Evolutionary conservation across 2,113 vertebrate species (phyloP).

Genomic region (Brienomyrus brachyistius): DNA sequence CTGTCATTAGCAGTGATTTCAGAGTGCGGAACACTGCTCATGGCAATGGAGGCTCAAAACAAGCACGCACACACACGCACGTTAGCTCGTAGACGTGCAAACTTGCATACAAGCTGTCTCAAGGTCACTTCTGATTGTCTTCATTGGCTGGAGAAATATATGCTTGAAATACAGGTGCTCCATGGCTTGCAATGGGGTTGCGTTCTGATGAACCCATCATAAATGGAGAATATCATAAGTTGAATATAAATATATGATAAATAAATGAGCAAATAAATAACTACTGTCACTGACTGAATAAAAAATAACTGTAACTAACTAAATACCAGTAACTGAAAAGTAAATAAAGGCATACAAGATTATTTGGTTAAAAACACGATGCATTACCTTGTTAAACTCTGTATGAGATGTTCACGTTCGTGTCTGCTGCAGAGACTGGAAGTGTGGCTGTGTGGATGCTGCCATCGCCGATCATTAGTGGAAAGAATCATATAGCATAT

Average conservation of each 20-base stretch:
- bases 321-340: neutral
- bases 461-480: neutral
- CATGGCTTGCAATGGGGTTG: neutral
- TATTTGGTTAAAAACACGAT: neutral
- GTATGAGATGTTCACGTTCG: neutral
- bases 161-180: neutral
- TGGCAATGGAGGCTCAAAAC: neutral
- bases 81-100: neutral
- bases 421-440: neutral
- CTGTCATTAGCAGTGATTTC: slow-evolving; percentile 7
- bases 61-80: neutral
- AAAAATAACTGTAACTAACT: neutral
- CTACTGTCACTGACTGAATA: neutral
- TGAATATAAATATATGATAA: neutral
- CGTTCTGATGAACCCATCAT: neutral
- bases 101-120: neutral
- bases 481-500: neutral
- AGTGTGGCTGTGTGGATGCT: neutral
- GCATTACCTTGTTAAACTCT: neutral
- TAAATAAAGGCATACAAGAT: neutral
- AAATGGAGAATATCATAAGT: neutral
- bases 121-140: neutral
- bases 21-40: neutral
- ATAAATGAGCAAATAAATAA: neutral
- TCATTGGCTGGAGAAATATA: neutral